Base-by-base conservation (phyloP, 2,113 vertebrate genomes). In the Rynchops niger region DNA sequence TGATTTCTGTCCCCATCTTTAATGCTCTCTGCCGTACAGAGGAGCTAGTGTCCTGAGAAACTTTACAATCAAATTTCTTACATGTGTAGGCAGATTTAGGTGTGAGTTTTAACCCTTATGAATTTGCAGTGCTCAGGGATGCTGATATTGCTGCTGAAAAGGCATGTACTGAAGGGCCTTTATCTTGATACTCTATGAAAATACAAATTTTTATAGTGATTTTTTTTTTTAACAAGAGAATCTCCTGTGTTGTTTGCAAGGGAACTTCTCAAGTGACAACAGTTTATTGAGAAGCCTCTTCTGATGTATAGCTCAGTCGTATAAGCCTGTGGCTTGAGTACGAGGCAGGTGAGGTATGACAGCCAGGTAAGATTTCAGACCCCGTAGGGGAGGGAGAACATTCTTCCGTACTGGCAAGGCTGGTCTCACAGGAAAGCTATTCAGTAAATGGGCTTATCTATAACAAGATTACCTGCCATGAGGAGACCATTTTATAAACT, bases 401-500 rank as follows among this genome's bases (percentile, higher is more conserved):
- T 83, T 84, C 12, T 86, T 95, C 45, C 49, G 92, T 82, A 36
- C 40, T 40, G 53, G 43, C 69, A 67, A 89, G 81, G 49, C 52
- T 87, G 82, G 52, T 29, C 85, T 93, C 50, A 50, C 2, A 1
- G 69, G 78, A 88, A 88, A 90, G 42, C 86, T 93, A 34, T 86
- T 58, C 72, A 50, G 71, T 83, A 90, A 86, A 94, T 87, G 88
- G 85, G 82, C 69, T 97, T 95, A 81, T 27, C 79, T 63, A 4
- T 96, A 95, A 96, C 62, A 55, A 81, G 86, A 86, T 95, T 92
- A 92, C 80, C 74, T 92, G 85, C 87, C 88, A 67, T 66, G 86
- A 94, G 96, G 90, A 92, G 85, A 90, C 86, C 6, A 47, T 86
- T 95, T 95, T 81, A 73, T 90, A 93, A 93, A 96, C 85, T 77